Percentiles rank a stretch among this genome's conserved stretches.
Conservation (phyloP, 2,888 invertebrate species). For the Ennomos fuscantarius region DNA sequence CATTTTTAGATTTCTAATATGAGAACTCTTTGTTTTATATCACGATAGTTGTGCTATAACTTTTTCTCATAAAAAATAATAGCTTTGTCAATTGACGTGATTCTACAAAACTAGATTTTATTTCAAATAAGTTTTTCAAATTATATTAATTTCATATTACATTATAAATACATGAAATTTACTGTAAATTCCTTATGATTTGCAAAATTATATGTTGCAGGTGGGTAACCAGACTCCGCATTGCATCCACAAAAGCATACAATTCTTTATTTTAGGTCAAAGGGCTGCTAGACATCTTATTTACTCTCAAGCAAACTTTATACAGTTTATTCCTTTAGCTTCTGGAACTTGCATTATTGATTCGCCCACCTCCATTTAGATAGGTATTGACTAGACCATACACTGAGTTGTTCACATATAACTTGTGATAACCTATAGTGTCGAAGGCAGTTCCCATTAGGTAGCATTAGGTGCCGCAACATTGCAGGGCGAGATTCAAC, state of each 20-base stretch:
- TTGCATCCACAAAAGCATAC: constrained; percentile 34
- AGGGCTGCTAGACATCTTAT: constrained; percentile 28
- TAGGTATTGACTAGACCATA: constrained; percentile 17
- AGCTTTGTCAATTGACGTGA: not conserved
- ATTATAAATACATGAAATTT: constrained; percentile 34
- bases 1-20: too few relatives aligned
- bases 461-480: constrained; percentile 64
- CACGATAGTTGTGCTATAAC: too few relatives aligned
- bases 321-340: constrained; percentile 37
- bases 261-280: constrained; percentile 41
- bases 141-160: constrained; percentile 5
- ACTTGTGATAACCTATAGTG: constrained; percentile 38
- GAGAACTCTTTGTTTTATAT: too few relatives aligned
- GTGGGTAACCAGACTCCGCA: constrained; percentile 71
- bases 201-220: constrained; percentile 78
- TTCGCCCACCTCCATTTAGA: constrained; percentile 29
- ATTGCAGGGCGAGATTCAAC: constrained; percentile 84
- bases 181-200: constrained; percentile 58
- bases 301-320: constrained; percentile 28
- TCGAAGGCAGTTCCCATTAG: constrained; percentile 65
- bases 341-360: constrained; percentile 43
- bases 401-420: constrained; percentile 8
- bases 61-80: not conserved
- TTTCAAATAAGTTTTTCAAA: constrained; percentile 3
- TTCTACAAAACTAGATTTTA: not conserved